A percentile compares a stretch with the other conserved stretches of the same genome.
Evolutionary conservation across 1,140 invertebrate genomes (phyloP).

Genomic region (Aphelinus certus): DNA sequence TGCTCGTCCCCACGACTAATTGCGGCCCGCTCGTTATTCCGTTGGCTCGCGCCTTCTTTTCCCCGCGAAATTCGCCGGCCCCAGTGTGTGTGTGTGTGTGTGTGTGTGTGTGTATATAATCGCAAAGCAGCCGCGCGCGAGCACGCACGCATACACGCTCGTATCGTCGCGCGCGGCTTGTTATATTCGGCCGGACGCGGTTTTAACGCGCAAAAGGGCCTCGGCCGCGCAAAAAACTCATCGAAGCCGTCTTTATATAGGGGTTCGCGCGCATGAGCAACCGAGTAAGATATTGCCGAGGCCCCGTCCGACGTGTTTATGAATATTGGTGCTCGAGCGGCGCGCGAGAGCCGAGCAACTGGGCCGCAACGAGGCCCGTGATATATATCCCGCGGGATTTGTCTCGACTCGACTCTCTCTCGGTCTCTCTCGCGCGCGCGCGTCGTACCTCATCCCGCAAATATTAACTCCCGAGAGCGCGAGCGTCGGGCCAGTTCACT

Average conservation of each 20-base stretch:
- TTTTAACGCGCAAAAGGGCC: too few species aligned
- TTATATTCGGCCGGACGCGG: too few species aligned
- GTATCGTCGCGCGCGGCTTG: slow-evolving; percentile 14
- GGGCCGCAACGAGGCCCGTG: slow-evolving; percentile 12
- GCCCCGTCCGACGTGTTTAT: slow-evolving; percentile 55
- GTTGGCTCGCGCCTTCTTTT: slow-evolving; percentile 30
- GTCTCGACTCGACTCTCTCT: slow-evolving; percentile 51
- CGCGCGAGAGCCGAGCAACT: slow-evolving; percentile 25
- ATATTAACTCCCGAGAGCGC: slow-evolving; percentile 65
- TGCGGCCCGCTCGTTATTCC: slow-evolving; percentile 11
- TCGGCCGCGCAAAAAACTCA: slow-evolving; percentile 44
- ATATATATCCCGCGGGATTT: slow-evolving; percentile 59
- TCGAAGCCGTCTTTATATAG: slow-evolving; percentile 41
- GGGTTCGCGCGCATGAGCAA: neutral
- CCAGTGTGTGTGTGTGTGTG: neutral
- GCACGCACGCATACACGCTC: slow-evolving; percentile 33
- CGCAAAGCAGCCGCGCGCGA: slow-evolving; percentile 54
- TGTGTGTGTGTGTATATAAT: slow-evolving; percentile 39
- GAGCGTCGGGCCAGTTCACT: slow-evolving; percentile 64
- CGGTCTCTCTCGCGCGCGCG: slow-evolving; percentile 29
- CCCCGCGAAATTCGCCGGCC: slow-evolving; percentile 20
- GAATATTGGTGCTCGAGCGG: slow-evolving; percentile 56
- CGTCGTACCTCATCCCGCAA: slow-evolving; percentile 66
- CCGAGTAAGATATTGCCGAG: slow-evolving; percentile 55
- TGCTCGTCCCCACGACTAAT: too few species aligned